Evolutionary conservation across 2,888 invertebrate genomes (phyloP), one percentile per base, ranked within the genome.

Genomic region (Margaritifera margaritifera): DNA sequence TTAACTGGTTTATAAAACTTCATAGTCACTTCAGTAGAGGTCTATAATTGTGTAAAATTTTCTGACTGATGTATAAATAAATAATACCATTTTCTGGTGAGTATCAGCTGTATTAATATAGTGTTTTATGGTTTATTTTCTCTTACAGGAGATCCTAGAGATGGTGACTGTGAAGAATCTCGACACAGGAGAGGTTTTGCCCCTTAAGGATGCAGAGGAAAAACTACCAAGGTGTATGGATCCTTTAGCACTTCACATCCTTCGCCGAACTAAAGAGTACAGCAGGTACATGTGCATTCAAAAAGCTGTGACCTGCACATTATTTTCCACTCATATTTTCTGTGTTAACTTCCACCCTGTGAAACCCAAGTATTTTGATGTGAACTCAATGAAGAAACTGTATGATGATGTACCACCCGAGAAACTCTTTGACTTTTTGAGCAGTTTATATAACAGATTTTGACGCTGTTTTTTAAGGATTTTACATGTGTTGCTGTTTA

Each of bases 201-300:
- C 98, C n/a, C 91, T 98, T 71, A 97, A 96, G 87, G 94, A 95
- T 84, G 97, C 98, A 2, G 98, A 98, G 88, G 97, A 97, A 89
- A 96, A 96, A 90, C 91, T 96, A 78, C 96, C 96, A 0, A 94
- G 94, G 87, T 95, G 96, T 89, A 94, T 96, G 88, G 98, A 98
- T 92, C 98, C 98, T 5, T 92, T 98, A 70, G 96, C 96, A 25
- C 91, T 98, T 79, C 98, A 98, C 90, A 97, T 98, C 88, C 96
- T 98, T 94, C 92, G 96, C 61, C 75, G 86, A 24, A 88, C 88
- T 15, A 87, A 88, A 68, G 88, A 97, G 91, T 97, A 96, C 89
- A 94, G 95, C 81, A 89, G 90, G 90, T 90, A 75, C 66, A 75
- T 55, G 27, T 24, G 52, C 31, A 15, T 58, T 60, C 22, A 54